phyloP scores from a whole-genome alignment of 2,113 vertebrate genomes.

The Ramphastos sulfuratus region DNA sequence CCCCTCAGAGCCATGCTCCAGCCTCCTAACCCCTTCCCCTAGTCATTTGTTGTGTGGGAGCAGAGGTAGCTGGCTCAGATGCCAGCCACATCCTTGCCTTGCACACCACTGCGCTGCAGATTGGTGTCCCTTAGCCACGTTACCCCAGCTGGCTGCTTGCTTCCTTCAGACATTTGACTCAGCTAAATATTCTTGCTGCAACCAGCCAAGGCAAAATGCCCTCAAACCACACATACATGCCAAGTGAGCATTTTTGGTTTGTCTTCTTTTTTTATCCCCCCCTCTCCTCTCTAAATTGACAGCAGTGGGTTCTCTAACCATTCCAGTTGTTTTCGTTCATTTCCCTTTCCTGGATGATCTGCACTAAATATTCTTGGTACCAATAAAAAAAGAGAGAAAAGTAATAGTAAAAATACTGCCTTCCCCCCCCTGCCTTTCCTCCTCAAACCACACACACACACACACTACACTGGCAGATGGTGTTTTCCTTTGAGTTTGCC shows the following conservation, averaged over 20 bases:
- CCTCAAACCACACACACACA: background rate
- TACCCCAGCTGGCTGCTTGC: background rate
- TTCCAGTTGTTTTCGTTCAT: background rate
- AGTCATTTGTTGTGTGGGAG: background rate
- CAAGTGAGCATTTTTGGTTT: background rate
- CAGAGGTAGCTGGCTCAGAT: background rate
- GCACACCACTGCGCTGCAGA: background rate
- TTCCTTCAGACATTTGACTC: background rate
- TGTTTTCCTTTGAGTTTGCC: background rate
- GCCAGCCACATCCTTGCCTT: background rate
- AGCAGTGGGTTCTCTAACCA: background rate
- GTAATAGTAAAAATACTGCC: background rate
- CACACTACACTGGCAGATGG: background rate
- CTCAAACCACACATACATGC: background rate
- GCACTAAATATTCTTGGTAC: background rate
- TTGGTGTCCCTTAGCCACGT: fast-evolving
- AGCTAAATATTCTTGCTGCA: background rate
- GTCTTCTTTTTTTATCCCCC: no score
- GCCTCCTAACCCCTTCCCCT: background rate
- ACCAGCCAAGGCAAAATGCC: background rate
- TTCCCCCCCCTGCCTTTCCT: background rate
- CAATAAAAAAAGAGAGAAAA: background rate
- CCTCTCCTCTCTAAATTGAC: background rate
- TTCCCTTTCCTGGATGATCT: background rate
- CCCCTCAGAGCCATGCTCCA: background rate